Base-by-base conservation (phyloP, 2,113 vertebrate species). In the Ursus arctos region DNA sequence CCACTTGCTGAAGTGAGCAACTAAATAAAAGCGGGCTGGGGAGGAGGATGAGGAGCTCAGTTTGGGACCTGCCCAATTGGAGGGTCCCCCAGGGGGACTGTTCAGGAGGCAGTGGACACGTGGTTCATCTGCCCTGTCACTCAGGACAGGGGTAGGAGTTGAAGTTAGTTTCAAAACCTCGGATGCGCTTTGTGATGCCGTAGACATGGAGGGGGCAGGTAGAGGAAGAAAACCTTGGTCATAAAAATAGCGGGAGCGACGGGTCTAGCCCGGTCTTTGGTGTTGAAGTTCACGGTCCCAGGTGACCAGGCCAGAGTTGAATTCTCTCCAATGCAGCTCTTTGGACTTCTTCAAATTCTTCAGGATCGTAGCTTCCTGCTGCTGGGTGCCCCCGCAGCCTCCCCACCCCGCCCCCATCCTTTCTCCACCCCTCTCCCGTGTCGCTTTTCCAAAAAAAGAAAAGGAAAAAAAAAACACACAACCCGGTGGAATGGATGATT, bases 401-500 rank as follows among this genome's bases (percentile, higher is more conserved):
- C 14, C 43, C 4, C 18, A 15, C 33, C 28, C 7, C 3, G 6
- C 22, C 51, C 55, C 33, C n/a, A 13, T 24, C 31, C 31, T 91
- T 72, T 89, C 53, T 19, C 71, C 36, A 74, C 79, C 36, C 2
- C 11, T 69, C 86, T 57, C 80, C 18, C 28, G 81, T 22, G 33
- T 6, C 0, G 9, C 76, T 80, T 97, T 97, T 92, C 76, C 63
- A 89, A 63, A 97, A 94, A 96, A 92, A 90, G 59, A 76, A 97
- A 74, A 7, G 43, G 15, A 0, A 0, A 12, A 28, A 21, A 77
- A 51, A 61, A 28, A 6, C 4, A 40, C 40, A 40, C 40, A 40
- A 31, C 71, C 26, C 0, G 1, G 96, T 51, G 76, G 97, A 97
- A 98, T 97, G 97, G 98, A 98, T 98, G 97, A 97, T 79, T 92